Evolutionary conservation across 64 coral and sea anemone species (phyloP).

Genomic region (Stichodactyla helianthus): DNA sequence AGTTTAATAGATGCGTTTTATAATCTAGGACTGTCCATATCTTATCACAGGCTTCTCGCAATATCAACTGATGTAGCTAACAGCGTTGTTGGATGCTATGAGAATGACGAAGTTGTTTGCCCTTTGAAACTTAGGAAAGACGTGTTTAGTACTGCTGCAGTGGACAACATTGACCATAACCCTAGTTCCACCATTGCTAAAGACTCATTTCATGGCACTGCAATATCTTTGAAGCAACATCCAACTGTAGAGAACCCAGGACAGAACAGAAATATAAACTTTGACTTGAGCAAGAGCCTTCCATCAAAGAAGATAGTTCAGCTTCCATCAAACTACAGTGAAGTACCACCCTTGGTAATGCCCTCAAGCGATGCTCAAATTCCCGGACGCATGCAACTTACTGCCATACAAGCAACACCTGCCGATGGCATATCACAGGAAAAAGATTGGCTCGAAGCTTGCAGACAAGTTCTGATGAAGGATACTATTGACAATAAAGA

Average conservation of each 20-base stretch:
- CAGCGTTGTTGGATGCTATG: not conserved
- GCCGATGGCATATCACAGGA: not conserved
- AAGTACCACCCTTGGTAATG: not conserved
- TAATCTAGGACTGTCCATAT: constrained; percentile 33
- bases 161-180: constrained; percentile 30
- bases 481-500: constrained; percentile 37
- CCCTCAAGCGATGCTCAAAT: not conserved
- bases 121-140: not conserved
- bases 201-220: constrained; percentile 13
- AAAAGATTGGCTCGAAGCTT: constrained; percentile 38
- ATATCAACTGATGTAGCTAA: constrained; percentile 24
- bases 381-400: not conserved
- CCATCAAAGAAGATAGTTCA: not conserved
- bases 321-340: constrained; percentile 22
- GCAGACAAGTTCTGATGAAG: constrained; percentile 8
- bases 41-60: constrained; percentile 40
- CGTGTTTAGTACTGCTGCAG: constrained; percentile 12
- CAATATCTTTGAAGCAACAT: constrained; percentile 20
- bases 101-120: not conserved
- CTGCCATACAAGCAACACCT: not conserved
- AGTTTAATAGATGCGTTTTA: constrained; percentile 25
- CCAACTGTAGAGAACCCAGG: not conserved
- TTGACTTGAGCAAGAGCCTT: not conserved
- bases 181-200: not conserved
- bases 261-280: not conserved